phyloP scores from a whole-genome alignment of 2,888 invertebrate species.

The Drosophila anomalata region DNA sequence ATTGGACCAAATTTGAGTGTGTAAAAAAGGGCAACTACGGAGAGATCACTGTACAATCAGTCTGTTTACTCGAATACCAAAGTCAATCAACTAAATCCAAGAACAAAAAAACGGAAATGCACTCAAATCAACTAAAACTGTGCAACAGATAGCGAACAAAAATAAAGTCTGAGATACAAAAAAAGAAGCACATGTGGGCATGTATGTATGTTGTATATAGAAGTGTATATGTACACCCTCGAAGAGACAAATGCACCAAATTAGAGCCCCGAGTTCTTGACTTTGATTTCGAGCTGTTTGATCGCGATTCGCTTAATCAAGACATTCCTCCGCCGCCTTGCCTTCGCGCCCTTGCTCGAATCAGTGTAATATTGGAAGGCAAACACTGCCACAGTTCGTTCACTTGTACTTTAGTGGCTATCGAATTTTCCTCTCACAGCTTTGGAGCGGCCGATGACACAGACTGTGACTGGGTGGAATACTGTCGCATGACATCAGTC shows the following conservation, averaged over 20 bases:
- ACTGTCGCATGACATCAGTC: slow-evolving; percentile 66
- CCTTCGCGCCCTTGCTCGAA: slow-evolving; percentile 7
- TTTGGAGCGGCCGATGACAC: slow-evolving; percentile 29
- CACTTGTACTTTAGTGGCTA: slow-evolving; percentile 51
- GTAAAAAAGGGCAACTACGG: slow-evolving; percentile 1
- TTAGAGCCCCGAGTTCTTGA: slow-evolving; percentile 62
- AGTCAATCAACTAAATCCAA: slow-evolving; percentile 53
- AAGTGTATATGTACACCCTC: slow-evolving; percentile 11
- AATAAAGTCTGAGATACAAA: slow-evolving; percentile 27
- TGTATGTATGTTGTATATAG: neutral
- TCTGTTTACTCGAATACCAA: slow-evolving; percentile 15
- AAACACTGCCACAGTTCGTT: slow-evolving; percentile 66
- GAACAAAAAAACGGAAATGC: slow-evolving; percentile 61
- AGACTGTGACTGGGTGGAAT: slow-evolving; percentile 46
- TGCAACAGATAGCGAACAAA: slow-evolving; percentile 31
- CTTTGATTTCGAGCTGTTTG: slow-evolving; percentile 61
- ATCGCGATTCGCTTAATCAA: slow-evolving; percentile 58
- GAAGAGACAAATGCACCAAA: slow-evolving; percentile 34
- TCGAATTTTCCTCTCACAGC: slow-evolving; percentile 35
- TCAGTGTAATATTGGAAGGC: slow-evolving; percentile 51
- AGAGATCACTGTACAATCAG: slow-evolving; percentile 1
- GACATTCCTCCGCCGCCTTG: slow-evolving; percentile 47
- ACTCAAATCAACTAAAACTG: slow-evolving; percentile 38
- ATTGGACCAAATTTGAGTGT: neutral
- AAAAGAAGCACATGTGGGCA: slow-evolving; percentile 13